These are phyloP conservation scores for Apogon hyalosoma DNA, from an alignment of 2,797 vertebrate genomes.

Conservation along the genomic window DNA sequence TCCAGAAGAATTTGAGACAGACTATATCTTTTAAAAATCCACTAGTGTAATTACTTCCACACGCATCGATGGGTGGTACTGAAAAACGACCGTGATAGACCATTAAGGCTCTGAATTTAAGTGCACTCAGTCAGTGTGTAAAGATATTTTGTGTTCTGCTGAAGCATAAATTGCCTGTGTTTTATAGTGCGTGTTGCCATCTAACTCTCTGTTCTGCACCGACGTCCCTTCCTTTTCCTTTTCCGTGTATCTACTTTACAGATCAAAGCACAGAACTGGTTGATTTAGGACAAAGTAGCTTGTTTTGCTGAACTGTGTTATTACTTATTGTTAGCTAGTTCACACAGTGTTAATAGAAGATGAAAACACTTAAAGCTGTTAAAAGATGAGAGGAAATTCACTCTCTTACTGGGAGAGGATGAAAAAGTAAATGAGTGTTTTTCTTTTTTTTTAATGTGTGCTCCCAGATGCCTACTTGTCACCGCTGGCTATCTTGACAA, in stretches of 20 bases:
- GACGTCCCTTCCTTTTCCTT: constrained; percentile 3
- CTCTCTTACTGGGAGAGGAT: constrained; percentile 16
- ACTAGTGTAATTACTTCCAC: constrained; percentile 26
- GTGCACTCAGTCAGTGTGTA: constrained; percentile 1
- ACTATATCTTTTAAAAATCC: constrained; percentile 28
- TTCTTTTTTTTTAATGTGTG: not conserved
- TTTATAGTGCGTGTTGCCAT: constrained; percentile 6
- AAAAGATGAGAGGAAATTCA: not conserved
- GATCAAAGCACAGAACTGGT: constrained; percentile 4
- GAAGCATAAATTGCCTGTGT: constrained; percentile 1
- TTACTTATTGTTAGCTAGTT: not conserved
- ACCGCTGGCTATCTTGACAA: constrained; percentile 34
- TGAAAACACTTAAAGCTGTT: constrained; percentile 9
- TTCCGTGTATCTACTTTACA: constrained; percentile 4
- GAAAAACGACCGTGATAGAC: constrained; percentile 33
- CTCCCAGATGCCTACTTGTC: constrained; percentile 16
- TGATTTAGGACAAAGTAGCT: constrained; percentile 1
- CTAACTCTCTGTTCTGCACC: constrained; percentile 7
- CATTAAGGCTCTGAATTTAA: constrained; percentile 22
- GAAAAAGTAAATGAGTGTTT: constrained; percentile 27
- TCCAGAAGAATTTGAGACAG: constrained; percentile 39
- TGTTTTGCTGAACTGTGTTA: constrained; percentile 22
- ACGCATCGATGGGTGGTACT: constrained; percentile 3
- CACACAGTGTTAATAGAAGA: not conserved
- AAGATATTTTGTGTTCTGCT: constrained; percentile 20